Evolutionary conservation across 2,888 invertebrate genomes (phyloP), one percentile per base, ranked within the genome.

Genomic region (Limnephilus rhombicus): DNA sequence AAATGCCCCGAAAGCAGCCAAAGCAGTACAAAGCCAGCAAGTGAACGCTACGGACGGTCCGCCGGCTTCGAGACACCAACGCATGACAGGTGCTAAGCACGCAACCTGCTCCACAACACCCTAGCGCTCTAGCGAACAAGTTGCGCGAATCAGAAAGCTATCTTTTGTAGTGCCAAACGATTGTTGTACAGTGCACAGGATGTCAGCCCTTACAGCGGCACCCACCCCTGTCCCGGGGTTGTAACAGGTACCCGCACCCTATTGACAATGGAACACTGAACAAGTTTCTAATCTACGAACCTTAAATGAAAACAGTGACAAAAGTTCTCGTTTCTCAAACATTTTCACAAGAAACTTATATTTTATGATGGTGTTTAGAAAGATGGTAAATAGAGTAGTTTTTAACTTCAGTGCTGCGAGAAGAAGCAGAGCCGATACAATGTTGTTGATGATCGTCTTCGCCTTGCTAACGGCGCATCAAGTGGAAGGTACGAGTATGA

Each of bases 401-500:
- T 68, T 68, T 15, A 31, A 68, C 68, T 31, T 53, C 53, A n/a
- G 87, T 87, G 87, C 34, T 18, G 18, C 53, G 29, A 29, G 53
- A 53, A 87, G 87, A 87, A 87, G 18, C 37, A 85, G 11, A 15
- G 24, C 85, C 41, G 41, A 85, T 87, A 87, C 87, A 87, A 87
- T 87, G 87, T 87, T 87, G 34, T 37, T 87, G 68, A 31, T 87
- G 87, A 34, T 68, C 53, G 15, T 87, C 87, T 24, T 68, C 87
- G 68, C 87, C 18, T 87, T 68, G 87, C 87, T 87, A 87, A 87
- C 87, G 87, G 87, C 87, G 87, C 34, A 49, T 87, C 49, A 68
- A 87, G 87, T 87, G 53, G 87, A 87, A 87, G 87, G 87, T 87
- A 87, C 53, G 49, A 34, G 53, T 86, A 83, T 83, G 45, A 86